phyloP scores from a whole-genome alignment of 1,140 invertebrate species.

The Pomacea maculata region DNA sequence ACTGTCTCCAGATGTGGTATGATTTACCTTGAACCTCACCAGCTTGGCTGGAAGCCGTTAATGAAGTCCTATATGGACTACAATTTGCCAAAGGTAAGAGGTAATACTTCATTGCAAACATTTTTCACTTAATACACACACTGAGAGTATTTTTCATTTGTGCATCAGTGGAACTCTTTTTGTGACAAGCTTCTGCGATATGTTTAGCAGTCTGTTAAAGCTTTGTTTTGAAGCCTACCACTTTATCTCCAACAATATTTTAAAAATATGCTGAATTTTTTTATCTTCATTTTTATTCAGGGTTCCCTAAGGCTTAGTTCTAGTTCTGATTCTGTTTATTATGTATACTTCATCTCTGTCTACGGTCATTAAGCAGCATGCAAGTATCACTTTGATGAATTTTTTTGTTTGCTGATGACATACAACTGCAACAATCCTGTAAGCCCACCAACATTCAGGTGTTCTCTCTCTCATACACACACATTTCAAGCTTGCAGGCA shows the following conservation, averaged over 20 bases:
- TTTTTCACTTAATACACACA: neutral
- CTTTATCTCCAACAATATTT: neutral
- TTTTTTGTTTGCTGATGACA: too few relatives aligned
- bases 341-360: neutral
- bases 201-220: neutral
- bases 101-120: too few relatives aligned
- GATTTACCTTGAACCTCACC: conserved; percentile 67
- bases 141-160: neutral
- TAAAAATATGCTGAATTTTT: neutral
- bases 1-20: conserved; percentile 70
- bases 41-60: conserved; percentile 65
- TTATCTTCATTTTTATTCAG: neutral
- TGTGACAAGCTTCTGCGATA: neutral
- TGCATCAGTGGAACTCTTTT: neutral
- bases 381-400: neutral
- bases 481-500: too few relatives aligned
- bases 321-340: neutral
- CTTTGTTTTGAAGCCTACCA: neutral
- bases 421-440: too few relatives aligned
- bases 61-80: conserved; percentile 65
- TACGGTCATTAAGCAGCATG: neutral
- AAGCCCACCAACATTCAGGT: too few relatives aligned
- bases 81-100: conserved; percentile 46
- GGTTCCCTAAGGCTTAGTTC: too few relatives aligned
- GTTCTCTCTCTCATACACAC: too few relatives aligned